Conservation (phyloP, 2,113 vertebrate genomes). For the Diadophis punctatus region DNA sequence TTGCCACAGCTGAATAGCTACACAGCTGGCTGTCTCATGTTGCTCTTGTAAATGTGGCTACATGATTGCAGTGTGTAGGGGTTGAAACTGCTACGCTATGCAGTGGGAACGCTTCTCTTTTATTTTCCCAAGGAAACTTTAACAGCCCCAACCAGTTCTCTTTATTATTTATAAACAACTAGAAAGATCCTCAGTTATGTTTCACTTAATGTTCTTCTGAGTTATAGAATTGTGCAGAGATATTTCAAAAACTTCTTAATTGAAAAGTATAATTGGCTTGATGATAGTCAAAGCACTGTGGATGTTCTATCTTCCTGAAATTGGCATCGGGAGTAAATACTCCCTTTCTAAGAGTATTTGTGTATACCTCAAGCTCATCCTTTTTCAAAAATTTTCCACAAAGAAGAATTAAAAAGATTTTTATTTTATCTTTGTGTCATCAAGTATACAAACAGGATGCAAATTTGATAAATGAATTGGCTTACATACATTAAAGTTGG, state of each 20-base stretch:
- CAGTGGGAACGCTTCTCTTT: slow-evolving; percentile 5
- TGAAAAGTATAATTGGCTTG: neutral
- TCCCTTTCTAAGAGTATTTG: neutral
- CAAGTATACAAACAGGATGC: neutral
- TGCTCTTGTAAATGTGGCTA: neutral
- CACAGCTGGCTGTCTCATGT: slow-evolving; percentile 1
- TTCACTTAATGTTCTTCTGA: neutral
- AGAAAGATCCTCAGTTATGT: neutral
- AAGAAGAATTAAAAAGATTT: neutral
- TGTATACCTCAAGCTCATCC: neutral
- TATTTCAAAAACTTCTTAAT: neutral
- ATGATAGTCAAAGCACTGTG: neutral
- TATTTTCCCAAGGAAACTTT: slow-evolving; percentile 14
- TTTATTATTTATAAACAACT: neutral
- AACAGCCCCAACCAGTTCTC: neutral
- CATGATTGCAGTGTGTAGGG: slow-evolving; percentile 8
- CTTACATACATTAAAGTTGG: neutral
- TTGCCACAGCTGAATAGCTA: slow-evolving; percentile 6
- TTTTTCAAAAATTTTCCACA: neutral
- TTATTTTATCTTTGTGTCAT: neutral
- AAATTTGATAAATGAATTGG: neutral
- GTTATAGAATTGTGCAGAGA: neutral
- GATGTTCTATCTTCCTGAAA: neutral
- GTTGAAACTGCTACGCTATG: neutral
- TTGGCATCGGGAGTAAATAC: neutral